phyloP scores from a whole-genome alignment of 2,888 invertebrate genomes.

The Dynastes grantii region DNA sequence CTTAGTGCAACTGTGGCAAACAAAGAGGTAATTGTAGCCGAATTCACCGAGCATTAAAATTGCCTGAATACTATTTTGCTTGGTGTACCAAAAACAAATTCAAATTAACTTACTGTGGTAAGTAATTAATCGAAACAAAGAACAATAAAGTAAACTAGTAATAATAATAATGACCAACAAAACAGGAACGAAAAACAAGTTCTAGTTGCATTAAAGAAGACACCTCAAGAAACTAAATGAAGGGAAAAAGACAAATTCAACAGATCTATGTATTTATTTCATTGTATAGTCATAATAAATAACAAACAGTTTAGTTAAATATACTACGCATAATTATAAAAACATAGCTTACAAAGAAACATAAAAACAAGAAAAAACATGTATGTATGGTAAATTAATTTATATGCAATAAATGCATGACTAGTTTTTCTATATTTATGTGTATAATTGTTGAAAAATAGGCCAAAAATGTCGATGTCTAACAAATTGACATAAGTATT shows the following conservation, averaged over 20 bases:
- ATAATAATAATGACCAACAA: no score
- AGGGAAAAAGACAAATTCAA: slow-evolving; percentile 17
- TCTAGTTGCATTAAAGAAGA: neutral
- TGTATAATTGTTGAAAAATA: slow-evolving; percentile 1
- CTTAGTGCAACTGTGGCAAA: no score
- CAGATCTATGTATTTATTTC: slow-evolving; percentile 19
- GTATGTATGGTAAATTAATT: slow-evolving; percentile 8
- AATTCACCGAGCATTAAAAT: no score
- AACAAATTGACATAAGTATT: neutral
- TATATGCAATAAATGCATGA: slow-evolving; percentile 42
- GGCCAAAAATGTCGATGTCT: slow-evolving; percentile 33
- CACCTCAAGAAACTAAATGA: neutral
- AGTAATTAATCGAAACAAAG: no score
- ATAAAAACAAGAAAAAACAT: slow-evolving; percentile 29
- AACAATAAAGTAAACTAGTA: no score
- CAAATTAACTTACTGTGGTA: no score
- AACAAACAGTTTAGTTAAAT: slow-evolving; percentile 43
- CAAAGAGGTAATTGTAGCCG: no score
- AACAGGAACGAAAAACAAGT: no score
- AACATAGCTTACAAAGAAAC: slow-evolving; percentile 31
- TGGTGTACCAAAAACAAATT: no score
- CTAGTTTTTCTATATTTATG: slow-evolving; percentile 25
- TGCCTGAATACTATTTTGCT: no score
- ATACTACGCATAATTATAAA: slow-evolving; percentile 32
- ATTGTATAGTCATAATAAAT: slow-evolving; percentile 43